phyloP scores from a whole-genome alignment of 2,888 invertebrate genomes.

The Cephus nigrinus region DNA sequence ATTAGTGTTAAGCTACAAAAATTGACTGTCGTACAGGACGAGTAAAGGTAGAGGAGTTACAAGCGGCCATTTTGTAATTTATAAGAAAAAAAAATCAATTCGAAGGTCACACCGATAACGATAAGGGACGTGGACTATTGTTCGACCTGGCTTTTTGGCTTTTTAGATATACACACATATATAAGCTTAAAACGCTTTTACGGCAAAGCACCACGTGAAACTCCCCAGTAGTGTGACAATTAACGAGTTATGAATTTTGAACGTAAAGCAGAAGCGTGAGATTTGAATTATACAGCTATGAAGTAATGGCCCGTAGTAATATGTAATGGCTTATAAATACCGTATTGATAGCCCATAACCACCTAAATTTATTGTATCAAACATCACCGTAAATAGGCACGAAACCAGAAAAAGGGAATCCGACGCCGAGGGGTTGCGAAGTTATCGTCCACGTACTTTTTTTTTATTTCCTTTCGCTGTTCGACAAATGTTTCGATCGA shows the following conservation, averaged over 20 bases:
- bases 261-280: neutral
- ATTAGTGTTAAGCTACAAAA: neutral
- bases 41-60: neutral
- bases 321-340: conserved; percentile 27
- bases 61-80: neutral
- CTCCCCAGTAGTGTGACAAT: neutral
- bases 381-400: conserved; percentile 14
- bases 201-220: conserved; percentile 1
- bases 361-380: conserved; percentile 14
- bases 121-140: neutral
- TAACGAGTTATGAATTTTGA: conserved; percentile 8
- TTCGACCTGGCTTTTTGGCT: conserved; percentile 10
- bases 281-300: conserved; percentile 2
- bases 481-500: neutral
- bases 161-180: neutral
- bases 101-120: neutral
- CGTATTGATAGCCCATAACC: conserved; percentile 24
- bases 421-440: neutral
- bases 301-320: conserved; percentile 20
- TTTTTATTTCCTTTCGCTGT: neutral
- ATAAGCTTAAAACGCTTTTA: conserved; percentile 4
- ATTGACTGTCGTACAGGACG: neutral
- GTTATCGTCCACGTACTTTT: neutral
- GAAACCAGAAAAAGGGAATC: neutral
- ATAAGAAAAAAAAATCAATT: neutral